Evolutionary conservation across 2,888 invertebrate genomes (phyloP).

Genomic region (Monoplex corrugatus): DNA sequence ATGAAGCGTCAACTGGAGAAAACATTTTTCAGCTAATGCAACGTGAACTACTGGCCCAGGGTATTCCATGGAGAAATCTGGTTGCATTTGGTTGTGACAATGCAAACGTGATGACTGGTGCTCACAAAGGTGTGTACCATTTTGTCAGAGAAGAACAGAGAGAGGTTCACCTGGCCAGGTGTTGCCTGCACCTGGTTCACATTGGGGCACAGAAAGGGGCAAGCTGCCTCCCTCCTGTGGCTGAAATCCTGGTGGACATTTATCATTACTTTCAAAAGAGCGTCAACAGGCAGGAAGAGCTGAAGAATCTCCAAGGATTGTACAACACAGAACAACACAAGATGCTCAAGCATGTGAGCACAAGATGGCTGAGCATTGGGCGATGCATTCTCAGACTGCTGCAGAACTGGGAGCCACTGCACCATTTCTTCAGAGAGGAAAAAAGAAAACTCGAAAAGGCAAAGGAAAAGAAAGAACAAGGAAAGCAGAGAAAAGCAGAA

Average conservation of each 20-base stretch:
- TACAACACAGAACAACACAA: background rate
- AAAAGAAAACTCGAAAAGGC: no score
- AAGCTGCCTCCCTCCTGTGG: conserved; percentile 33
- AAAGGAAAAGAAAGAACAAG: no score
- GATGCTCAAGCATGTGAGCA: conserved; percentile 48
- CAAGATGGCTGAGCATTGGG: conserved; percentile 34
- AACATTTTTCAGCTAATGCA: conserved; percentile 44
- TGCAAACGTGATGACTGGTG: conserved; percentile 57
- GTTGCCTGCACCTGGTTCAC: conserved; percentile 42
- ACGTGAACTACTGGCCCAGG: background rate
- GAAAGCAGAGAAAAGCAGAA: no score
- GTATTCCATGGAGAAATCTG: conserved; percentile 54
- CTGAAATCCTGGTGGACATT: conserved; percentile 51
- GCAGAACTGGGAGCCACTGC: no score
- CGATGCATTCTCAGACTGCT: background rate
- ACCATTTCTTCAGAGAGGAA: no score
- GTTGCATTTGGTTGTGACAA: conserved; percentile 58
- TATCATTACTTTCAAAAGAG: conserved; percentile 50
- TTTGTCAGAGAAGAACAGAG: conserved; percentile 52
- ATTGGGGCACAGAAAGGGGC: conserved; percentile 44
- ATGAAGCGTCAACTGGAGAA: background rate
- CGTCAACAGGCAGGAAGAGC: background rate
- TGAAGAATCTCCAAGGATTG: conserved; percentile 24
- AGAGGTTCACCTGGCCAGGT: conserved; percentile 35
- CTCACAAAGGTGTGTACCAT: background rate